Conservation (phyloP, 2,113 vertebrate species). For the Choloepus hoffmanni region DNA sequence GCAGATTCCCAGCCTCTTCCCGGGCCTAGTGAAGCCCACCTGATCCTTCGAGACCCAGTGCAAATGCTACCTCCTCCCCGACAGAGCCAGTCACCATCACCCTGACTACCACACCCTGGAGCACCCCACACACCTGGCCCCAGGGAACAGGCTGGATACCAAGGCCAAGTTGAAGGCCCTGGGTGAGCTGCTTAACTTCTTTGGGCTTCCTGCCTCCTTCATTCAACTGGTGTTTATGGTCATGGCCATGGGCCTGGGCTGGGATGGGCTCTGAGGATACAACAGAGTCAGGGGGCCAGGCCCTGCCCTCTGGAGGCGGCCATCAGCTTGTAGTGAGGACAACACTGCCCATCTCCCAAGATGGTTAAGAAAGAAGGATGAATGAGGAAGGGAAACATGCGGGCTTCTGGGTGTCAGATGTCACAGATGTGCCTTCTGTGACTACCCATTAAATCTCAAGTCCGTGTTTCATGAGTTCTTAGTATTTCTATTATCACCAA, state of each 20-base stretch:
- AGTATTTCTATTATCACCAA: accelerated
- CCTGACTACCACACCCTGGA: neutral
- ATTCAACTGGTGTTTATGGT: neutral
- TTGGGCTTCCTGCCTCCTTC: neutral
- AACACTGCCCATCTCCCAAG: accelerated
- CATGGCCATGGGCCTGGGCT: neutral
- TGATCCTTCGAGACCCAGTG: neutral
- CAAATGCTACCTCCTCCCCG: neutral
- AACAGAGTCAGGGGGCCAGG: accelerated
- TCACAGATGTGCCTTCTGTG: accelerated
- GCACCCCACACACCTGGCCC: neutral
- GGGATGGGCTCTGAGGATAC: neutral
- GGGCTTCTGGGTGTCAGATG: neutral
- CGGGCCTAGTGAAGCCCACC: neutral
- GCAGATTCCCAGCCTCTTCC: neutral
- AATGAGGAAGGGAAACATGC: accelerated
- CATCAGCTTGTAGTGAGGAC: accelerated
- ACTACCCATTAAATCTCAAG: neutral
- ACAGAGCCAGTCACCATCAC: neutral
- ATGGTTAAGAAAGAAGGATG: accelerated
- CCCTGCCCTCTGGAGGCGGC: neutral
- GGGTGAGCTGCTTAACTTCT: neutral
- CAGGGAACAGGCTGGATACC: neutral
- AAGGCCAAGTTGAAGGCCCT: neutral
- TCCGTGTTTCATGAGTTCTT: accelerated